phyloP scores from a whole-genome alignment of 2,888 invertebrate species.

The Tuberolachnus salignus region DNA sequence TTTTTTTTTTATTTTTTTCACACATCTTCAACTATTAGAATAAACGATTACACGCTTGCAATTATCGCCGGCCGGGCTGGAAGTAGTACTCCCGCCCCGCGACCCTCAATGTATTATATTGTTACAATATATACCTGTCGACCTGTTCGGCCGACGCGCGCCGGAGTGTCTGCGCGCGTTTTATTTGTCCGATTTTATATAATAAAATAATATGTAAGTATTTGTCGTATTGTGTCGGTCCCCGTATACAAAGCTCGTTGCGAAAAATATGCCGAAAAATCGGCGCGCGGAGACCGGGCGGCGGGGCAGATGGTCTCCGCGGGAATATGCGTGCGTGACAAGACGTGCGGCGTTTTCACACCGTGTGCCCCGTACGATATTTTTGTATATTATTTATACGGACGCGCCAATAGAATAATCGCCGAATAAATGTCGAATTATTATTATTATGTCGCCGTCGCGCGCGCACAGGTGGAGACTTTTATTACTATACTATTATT shows the following conservation, averaged over 20 bases:
- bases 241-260: constrained; percentile 52
- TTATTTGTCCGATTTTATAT: not conserved
- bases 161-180: not conserved
- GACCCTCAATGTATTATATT: no score
- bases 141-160: constrained; percentile 13
- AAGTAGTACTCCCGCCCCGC: no score
- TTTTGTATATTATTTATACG: not conserved
- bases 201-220: not conserved
- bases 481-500: constrained; percentile 2
- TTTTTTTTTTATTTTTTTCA: no score
- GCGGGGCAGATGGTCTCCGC: constrained; percentile 27
- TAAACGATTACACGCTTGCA: no score
- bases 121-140: constrained; percentile 45
- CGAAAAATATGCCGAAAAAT: constrained; percentile 55
- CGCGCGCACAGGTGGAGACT: constrained; percentile 38
- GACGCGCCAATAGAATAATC: not conserved
- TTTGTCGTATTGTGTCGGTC: constrained; percentile 16
- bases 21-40: no score
- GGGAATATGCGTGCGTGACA: not conserved
- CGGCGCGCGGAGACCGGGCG: constrained; percentile 21
- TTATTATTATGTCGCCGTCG: constrained; percentile 25
- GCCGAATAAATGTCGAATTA: constrained; percentile 28
- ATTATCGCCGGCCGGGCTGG: no score
- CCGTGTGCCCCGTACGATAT: constrained; percentile 1
- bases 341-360: not conserved